A percentile compares a stretch with the other conserved stretches of the same genome.
phyloP scores from a whole-genome alignment of 1,140 invertebrate genomes.

The Coptotermes formosanus region DNA sequence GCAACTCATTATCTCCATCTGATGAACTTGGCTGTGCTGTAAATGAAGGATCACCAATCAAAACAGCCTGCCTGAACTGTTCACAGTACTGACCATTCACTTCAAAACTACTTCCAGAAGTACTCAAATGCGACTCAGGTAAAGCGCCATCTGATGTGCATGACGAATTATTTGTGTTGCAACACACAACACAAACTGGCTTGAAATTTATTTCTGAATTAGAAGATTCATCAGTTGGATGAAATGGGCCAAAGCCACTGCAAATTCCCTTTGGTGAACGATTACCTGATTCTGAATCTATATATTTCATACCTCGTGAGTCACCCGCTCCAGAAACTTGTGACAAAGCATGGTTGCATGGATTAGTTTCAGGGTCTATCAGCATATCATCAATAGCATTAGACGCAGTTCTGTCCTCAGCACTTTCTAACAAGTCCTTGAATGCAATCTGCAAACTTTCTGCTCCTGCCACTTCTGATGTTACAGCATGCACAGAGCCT shows the following conservation, averaged over 20 bases:
- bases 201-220: neutral
- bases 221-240: neutral
- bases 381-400: neutral
- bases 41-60: neutral
- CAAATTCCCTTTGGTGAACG: neutral
- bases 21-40: neutral
- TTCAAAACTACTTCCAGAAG: neutral
- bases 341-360: neutral
- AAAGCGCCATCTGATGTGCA: neutral
- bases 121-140: neutral
- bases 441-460: neutral
- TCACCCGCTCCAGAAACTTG: neutral
- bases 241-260: neutral
- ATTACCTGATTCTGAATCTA: neutral
- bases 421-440: neutral
- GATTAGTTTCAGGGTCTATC: too few species aligned
- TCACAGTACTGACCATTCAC: neutral
- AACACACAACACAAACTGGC: neutral
- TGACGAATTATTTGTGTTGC: neutral
- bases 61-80: neutral
- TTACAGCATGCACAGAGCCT: neutral
- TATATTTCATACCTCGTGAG: neutral
- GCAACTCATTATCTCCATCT: neutral
- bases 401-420: neutral
- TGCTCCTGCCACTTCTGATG: too few species aligned